These are phyloP conservation scores for Anoura caudifer DNA, from an alignment of 2,113 vertebrate species.

Conservation along the genomic window DNA sequence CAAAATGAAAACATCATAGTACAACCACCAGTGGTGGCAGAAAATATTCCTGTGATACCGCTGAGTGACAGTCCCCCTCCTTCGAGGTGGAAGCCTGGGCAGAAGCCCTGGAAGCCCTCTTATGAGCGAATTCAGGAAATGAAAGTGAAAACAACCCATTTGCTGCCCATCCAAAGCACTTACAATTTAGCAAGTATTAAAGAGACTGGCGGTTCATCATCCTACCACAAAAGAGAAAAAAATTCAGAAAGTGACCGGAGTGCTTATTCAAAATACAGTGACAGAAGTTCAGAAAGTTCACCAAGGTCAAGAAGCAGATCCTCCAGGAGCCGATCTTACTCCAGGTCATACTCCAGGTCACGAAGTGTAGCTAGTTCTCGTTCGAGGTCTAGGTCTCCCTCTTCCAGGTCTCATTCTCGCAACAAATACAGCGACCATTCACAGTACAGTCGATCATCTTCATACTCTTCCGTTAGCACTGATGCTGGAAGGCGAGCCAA, in stretches of 20 bases:
- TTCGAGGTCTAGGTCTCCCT: conserved; percentile 83
- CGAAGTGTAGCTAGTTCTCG: conserved; percentile 85
- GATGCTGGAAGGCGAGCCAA: conserved; percentile 64
- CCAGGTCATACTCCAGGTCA: conserved; percentile 87
- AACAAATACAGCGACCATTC: conserved; percentile 84
- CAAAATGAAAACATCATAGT: conserved; percentile 78
- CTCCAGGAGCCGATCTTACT: conserved; percentile 87
- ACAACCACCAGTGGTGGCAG: conserved; percentile 79
- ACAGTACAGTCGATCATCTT: conserved; percentile 86
- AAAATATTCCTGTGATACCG: conserved; percentile 90
- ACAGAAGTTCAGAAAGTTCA: conserved; percentile 80
- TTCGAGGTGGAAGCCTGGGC: conserved; percentile 98
- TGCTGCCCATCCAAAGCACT: conserved; percentile 74
- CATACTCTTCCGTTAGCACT: conserved; percentile 79
- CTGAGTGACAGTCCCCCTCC: conserved; percentile 97
- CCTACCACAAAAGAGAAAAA: conserved; percentile 72
- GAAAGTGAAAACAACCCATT: conserved; percentile 85
- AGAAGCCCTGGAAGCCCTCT: conserved; percentile 98
- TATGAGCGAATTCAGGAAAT: conserved; percentile 93
- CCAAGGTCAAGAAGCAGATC: conserved; percentile 83
- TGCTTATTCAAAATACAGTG: conserved; percentile 77
- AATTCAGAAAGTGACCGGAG: conserved; percentile 81
- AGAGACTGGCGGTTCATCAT: conserved; percentile 77
- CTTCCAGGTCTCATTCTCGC: conserved; percentile 75
- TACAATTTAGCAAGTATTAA: conserved; percentile 65